Base-by-base conservation (phyloP, 2,113 vertebrate genomes). In the Oncorhynchus gorbuscha region DNA sequence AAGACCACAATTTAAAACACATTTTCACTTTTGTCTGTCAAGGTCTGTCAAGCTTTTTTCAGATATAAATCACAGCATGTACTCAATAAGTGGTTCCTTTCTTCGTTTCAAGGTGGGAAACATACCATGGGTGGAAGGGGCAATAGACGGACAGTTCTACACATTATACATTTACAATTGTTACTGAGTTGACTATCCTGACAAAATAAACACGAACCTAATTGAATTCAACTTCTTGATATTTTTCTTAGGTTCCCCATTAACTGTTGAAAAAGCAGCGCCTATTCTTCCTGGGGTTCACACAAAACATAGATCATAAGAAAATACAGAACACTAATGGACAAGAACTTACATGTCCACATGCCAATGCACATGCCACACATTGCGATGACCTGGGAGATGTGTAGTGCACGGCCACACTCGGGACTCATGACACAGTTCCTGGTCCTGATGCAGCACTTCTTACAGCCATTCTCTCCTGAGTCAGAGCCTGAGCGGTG, bases 361-460 rank as follows among this genome's bases (percentile, higher is more conserved):
- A 81, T 78, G n/a, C 89, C 75, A 45, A 93, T 80, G 35, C 93
- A 94, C 88, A 83, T 90, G 11, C 91, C 92, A 18, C 93, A 94
- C 71, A 39, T 71, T 71, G 93, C 83, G 1, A 94, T 1, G 0
- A 92, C 89, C 0, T 70, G 76, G 66, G 92, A 89, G 86, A 94
- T 93, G 81, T 91, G 88, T 0, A 94, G 90, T 0, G 79, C 81
- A 18, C 93, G 71, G n/a, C 91, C 87, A 2, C 93, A 94, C 79
- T 94, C 93, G 0, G 74, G 3, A 58, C 93, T 94, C 93, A 94
- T 94, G 81, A 94, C 77, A 67, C 93, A 94, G 62, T 84, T 67
- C 59, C 74, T 82, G 2, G 90, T 89, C 65, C 59, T 55, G 61
- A 87, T 5, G 86, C 93, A 94, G 82, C 93, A 94, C 39, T 2